Percentiles rank a stretch among this genome's conserved stretches.
Evolutionary conservation across 1,140 invertebrate species (phyloP).

Genomic region (Cotesia glomerata): DNA sequence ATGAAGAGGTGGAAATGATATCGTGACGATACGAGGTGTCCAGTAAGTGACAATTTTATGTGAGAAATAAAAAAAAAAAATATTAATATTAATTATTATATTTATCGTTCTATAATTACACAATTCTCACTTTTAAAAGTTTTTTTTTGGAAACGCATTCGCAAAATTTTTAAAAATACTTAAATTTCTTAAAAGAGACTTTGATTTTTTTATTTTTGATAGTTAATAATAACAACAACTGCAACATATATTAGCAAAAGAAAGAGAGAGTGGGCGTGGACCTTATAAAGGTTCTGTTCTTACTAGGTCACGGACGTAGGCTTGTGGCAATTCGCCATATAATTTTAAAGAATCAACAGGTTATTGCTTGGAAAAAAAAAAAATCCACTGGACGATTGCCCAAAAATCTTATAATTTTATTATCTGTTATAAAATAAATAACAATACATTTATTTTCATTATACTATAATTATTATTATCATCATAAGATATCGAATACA

Average conservation of each 20-base stretch:
- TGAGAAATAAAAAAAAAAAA: no score
- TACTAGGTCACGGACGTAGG: constrained; percentile 14
- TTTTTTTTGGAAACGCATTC: no score
- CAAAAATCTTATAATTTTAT: background rate
- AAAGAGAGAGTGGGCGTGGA: constrained; percentile 18
- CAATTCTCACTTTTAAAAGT: no score
- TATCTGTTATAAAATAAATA: no score
- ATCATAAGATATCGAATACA: no score
- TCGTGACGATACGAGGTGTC: constrained; percentile 27
- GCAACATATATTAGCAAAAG: background rate
- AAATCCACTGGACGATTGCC: background rate
- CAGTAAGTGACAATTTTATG: constrained; percentile 7
- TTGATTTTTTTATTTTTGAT: no score
- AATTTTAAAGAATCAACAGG: constrained; percentile 28
- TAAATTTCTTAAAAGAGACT: no score
- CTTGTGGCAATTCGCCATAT: constrained; percentile 20
- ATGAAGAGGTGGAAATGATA: constrained; percentile 25
- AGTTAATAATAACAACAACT: background rate
- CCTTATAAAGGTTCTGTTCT: constrained; percentile 3
- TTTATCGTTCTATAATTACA: no score
- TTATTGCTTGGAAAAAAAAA: background rate
- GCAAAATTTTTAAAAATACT: no score
- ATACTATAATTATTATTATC: no score
- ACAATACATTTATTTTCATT: background rate
- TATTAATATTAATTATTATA: no score